phyloP scores from a whole-genome alignment of 2,797 vertebrate genomes.

The Glossophaga mutica region DNA sequence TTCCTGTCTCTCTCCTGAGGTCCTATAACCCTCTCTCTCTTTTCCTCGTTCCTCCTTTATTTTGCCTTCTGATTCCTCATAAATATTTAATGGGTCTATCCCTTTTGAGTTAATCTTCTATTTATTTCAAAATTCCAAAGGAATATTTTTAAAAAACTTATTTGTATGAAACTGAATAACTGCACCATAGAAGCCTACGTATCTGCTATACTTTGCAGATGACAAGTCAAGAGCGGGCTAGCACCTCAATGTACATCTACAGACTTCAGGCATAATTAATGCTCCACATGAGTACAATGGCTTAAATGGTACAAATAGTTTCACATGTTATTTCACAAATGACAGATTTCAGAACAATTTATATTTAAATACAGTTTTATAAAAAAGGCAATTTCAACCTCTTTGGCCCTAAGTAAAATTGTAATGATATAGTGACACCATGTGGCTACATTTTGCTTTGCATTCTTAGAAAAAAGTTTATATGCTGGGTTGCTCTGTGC shows the following conservation, averaged over 20 bases:
- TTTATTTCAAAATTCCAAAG: slow-evolving; percentile 58
- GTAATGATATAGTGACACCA: slow-evolving; percentile 81
- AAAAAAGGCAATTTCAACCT: slow-evolving; percentile 60
- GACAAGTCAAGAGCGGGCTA: not conserved
- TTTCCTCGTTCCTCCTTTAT: slow-evolving; percentile 13
- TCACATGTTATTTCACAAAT: slow-evolving; percentile 65
- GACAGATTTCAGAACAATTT: slow-evolving; percentile 60
- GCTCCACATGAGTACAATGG: slow-evolving; percentile 36
- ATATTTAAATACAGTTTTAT: slow-evolving; percentile 62
- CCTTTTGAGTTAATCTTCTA: slow-evolving; percentile 40
- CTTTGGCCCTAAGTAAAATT: slow-evolving; percentile 44
- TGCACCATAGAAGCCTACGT: not conserved
- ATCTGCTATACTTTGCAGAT: not conserved
- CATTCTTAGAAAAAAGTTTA: slow-evolving; percentile 43
- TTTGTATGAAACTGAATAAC: slow-evolving; percentile 20
- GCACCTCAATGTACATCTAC: not conserved
- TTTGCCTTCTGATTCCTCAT: slow-evolving; percentile 35
- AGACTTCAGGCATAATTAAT: slow-evolving; percentile 42
- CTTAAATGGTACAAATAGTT: slow-evolving; percentile 61
- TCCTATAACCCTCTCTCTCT: slow-evolving; percentile 1
- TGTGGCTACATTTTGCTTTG: slow-evolving; percentile 77
- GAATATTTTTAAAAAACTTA: not conserved
- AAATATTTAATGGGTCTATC: slow-evolving; percentile 23
- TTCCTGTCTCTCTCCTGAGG: not conserved
- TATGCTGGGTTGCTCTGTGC: not conserved